Percentiles rank a stretch among this genome's conserved stretches.
Evolutionary conservation across 2,888 invertebrate species (phyloP).

Genomic region (Autographa pulchrina): DNA sequence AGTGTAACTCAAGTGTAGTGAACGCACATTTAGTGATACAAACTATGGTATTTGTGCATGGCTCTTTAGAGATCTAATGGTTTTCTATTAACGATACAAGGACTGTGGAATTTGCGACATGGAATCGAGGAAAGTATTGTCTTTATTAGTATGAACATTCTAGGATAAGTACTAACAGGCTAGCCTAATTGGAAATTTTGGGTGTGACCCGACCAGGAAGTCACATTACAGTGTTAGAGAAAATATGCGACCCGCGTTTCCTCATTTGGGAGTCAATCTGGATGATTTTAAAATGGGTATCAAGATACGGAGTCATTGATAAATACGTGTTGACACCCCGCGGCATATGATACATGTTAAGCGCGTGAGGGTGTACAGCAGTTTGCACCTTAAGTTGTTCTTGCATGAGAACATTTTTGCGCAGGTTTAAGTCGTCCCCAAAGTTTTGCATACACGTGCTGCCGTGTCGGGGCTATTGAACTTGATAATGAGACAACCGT

Average conservation of each 20-base stretch:
- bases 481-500: conserved; percentile 87
- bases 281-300: conserved; percentile 69
- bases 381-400: conserved; percentile 81
- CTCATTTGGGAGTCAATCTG: conserved; percentile 75
- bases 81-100: conserved; percentile 81
- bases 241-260: conserved; percentile 67
- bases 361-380: conserved; percentile 68
- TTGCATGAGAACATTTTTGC: conserved; percentile 80
- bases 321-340: conserved; percentile 83
- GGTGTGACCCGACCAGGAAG: conserved; percentile 71
- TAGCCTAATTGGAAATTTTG: conserved; percentile 43
- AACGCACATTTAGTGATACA: conserved; percentile 82
- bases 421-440: conserved; percentile 68
- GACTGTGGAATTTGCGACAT: conserved; percentile 85
- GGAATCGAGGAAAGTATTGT: conserved; percentile 89
- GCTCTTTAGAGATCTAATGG: conserved; percentile 81
- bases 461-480: conserved; percentile 86
- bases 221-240: conserved; percentile 56
- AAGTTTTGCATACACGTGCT: conserved; percentile 89
- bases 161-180: conserved; percentile 20
- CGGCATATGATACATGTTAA: conserved; percentile 83
- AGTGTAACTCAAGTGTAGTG: conserved; percentile 84
- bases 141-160: conserved; percentile 53
- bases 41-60: conserved; percentile 86
- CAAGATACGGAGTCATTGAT: conserved; percentile 80